phyloP scores from a whole-genome alignment of 1,140 invertebrate species.

The Aricia agestis region DNA sequence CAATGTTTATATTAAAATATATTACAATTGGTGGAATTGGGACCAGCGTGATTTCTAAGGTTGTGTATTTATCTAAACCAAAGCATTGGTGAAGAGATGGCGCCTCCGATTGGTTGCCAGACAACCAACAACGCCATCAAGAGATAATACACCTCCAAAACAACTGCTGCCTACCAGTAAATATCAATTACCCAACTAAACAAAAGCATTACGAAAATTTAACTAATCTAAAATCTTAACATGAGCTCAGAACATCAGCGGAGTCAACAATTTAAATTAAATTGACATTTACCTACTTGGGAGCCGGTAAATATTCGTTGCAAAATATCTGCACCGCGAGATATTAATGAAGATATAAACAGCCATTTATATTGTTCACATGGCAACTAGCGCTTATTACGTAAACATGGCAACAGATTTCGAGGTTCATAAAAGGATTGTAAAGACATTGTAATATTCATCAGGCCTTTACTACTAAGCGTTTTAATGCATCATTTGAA shows the following conservation, averaged over 20 bases:
- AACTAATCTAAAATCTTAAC: neutral
- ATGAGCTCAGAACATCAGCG: conserved; percentile 12
- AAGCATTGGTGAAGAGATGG: no score
- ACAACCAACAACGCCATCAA: no score
- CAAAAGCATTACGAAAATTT: neutral
- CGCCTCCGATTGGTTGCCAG: no score
- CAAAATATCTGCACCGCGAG: conserved; percentile 2
- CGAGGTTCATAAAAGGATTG: neutral
- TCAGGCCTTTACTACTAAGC: no score
- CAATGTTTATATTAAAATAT: no score
- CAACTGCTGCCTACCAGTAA: no score
- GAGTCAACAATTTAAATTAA: conserved; percentile 43
- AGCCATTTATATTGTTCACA: conserved; percentile 6
- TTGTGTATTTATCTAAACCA: no score
- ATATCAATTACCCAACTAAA: conserved; percentile 30
- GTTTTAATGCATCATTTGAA: no score
- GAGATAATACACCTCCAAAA: no score
- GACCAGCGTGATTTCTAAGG: no score
- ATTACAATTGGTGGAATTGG: no score
- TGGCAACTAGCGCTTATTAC: neutral
- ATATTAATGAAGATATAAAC: neutral
- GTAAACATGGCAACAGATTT: neutral
- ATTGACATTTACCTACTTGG: conserved; percentile 46
- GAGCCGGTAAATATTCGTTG: conserved; percentile 15
- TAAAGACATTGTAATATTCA: neutral